Percentiles rank a stretch among this genome's conserved stretches.
phyloP scores from a whole-genome alignment of 2,113 vertebrate species.

The Chaetodon auriga region DNA sequence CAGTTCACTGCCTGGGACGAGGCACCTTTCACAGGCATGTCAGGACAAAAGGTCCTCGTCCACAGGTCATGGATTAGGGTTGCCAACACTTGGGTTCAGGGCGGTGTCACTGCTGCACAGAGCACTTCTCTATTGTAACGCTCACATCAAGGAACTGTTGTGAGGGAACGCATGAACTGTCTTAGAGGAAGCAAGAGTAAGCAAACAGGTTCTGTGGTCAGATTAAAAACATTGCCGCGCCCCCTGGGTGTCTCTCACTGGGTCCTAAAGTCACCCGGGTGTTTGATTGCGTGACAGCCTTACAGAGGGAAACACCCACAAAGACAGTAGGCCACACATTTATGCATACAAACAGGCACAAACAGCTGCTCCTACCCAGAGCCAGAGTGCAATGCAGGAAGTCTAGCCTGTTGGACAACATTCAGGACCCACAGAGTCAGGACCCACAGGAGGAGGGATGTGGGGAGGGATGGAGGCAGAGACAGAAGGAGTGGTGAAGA shows the following conservation, averaged over 20 bases:
- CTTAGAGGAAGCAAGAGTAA: slow-evolving; percentile 76
- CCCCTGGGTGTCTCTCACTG: slow-evolving; percentile 74
- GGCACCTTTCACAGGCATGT: slow-evolving; percentile 70
- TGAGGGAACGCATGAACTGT: slow-evolving; percentile 67
- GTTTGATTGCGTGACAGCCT: slow-evolving; percentile 33
- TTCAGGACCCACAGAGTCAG: slow-evolving; percentile 63
- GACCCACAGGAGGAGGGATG: slow-evolving; percentile 25
- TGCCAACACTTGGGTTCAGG: slow-evolving; percentile 2
- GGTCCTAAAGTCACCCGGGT: slow-evolving; percentile 82
- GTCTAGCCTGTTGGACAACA: slow-evolving; percentile 74
- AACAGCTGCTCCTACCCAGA: slow-evolving; percentile 43
- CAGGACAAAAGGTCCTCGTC: slow-evolving; percentile 64
- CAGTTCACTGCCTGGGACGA: slow-evolving; percentile 35
- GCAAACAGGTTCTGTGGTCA: slow-evolving; percentile 85
- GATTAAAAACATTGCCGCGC: slow-evolving; percentile 75
- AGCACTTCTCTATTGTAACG: slow-evolving; percentile 65
- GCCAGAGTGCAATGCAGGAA: slow-evolving; percentile 11
- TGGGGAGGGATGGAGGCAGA: slow-evolving; percentile 26
- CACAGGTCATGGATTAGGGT: slow-evolving; percentile 29
- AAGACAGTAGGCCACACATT: background rate
- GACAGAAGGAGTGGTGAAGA: slow-evolving; percentile 34
- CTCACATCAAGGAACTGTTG: slow-evolving; percentile 65
- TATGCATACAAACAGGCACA: background rate
- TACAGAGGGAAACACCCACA: slow-evolving; percentile 26
- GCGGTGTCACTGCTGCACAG: slow-evolving; percentile 20